These are phyloP conservation scores for Hoplostethus atlanticus DNA, from an alignment of 2,797 vertebrate genomes.

Conservation along the genomic window DNA sequence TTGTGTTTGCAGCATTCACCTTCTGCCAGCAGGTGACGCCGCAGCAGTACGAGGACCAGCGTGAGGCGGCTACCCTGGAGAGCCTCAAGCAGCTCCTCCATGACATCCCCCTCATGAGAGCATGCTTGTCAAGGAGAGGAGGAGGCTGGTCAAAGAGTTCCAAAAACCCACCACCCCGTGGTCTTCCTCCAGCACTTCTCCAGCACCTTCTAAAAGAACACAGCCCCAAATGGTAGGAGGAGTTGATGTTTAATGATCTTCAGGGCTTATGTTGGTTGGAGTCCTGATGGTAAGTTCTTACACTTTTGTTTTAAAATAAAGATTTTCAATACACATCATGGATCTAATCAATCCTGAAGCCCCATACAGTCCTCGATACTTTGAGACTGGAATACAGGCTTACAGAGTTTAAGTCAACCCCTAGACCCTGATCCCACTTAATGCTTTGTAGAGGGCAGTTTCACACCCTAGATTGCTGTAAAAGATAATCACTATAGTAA, in stretches of 20 bases:
- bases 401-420: neutral
- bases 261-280: neutral
- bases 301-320: neutral
- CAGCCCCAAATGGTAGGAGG: neutral
- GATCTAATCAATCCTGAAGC: neutral
- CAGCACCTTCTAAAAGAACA: conserved; percentile 69
- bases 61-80: conserved; percentile 77
- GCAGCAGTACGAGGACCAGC: conserved; percentile 86
- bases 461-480: neutral
- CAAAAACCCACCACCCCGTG: conserved; percentile 87
- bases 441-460: neutral
- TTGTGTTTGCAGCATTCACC: conserved; percentile 83
- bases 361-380: neutral
- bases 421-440: neutral
- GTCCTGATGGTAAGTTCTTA: no score
- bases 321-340: neutral
- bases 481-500: neutral
- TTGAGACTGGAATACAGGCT: neutral
- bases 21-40: conserved; percentile 87
- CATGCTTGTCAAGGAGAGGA: conserved; percentile 84
- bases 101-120: conserved; percentile 73
- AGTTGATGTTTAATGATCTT: neutral
- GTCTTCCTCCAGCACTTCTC: conserved; percentile 81
- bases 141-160: conserved; percentile 88
- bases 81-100: conserved; percentile 84